These are phyloP conservation scores for Beaufortia kweichowensis DNA, from an alignment of 2,113 vertebrate genomes.

Conservation along the genomic window DNA sequence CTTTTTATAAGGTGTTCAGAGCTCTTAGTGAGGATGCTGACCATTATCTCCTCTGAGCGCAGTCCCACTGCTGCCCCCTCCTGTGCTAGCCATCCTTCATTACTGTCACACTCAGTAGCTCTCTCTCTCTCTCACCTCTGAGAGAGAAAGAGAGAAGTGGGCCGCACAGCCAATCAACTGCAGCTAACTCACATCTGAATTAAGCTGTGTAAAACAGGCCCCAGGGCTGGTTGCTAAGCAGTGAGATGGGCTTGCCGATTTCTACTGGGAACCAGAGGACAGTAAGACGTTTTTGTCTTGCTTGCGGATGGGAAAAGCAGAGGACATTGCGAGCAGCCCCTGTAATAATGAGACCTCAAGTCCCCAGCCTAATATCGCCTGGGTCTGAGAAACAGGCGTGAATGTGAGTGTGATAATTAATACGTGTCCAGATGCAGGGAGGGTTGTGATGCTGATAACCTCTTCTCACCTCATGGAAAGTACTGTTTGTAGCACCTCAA, in stretches of 20 bases:
- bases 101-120: conserved; percentile 68
- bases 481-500: conserved; percentile 38
- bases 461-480: conserved; percentile 49
- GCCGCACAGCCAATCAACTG: conserved; percentile 71
- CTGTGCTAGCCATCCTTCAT: conserved; percentile 67
- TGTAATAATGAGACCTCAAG: conserved; percentile 51
- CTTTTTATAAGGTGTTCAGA: conserved; percentile 45
- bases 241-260: conserved; percentile 74
- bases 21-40: conserved; percentile 33
- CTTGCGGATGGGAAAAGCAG: conserved; percentile 40
- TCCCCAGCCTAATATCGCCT: conserved; percentile 51
- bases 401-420: conserved; percentile 52
- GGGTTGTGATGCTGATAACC: conserved; percentile 44
- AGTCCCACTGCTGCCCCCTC: conserved; percentile 44
- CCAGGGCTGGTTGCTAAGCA: conserved; percentile 82
- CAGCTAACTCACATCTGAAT: conserved; percentile 75
- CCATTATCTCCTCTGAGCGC: conserved; percentile 47
- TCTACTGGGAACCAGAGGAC: conserved; percentile 74
- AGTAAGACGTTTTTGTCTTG: conserved; percentile 56
- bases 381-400: conserved; percentile 29
- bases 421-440: conserved; percentile 38
- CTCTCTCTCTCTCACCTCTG: conserved; percentile 52
- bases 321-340: conserved; percentile 44
- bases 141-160: conserved; percentile 46
- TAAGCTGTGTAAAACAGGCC: conserved; percentile 80